Evolutionary conservation across 2,113 vertebrate species (phyloP), one percentile per base, ranked within the genome.

Genomic region (Plecturocebus donacophilus): DNA sequence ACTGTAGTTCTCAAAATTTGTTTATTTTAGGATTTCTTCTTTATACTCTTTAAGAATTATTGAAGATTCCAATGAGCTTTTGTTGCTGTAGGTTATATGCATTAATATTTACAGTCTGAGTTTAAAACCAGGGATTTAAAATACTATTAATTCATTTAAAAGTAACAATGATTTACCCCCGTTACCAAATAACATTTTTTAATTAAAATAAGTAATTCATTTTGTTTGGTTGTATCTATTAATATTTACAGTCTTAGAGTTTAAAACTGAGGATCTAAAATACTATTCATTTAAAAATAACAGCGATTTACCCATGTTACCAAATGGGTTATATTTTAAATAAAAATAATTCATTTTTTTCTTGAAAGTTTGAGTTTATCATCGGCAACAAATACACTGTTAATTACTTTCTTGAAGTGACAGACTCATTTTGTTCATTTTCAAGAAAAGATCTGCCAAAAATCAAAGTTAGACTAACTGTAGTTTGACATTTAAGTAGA

Each of bases 401-500:
- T 95, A 91, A 45, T 81, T 91, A 5, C 80, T 90, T 47, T 90
- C 45, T 90, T 88, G 42, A 88, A 85, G 70, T 80, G 40, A 87
- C 77, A 91, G 9, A 35, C 16, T 96, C 11, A 87, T 80, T 88
- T 91, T 68, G 13, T 92, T 96, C 20, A 92, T 96, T 95, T 97
- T 83, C 19, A 76, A 94, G 80, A 90, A 92, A 94, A 38, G 71
- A 23, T 64, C 13, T 89, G 40, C 40, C 49, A 64, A 1, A 89
- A 97, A 38, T 77, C 25, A 27, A 92, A 89, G 9, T 84, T 86
- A 42, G 25, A 90, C 45, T 47, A 76, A 52, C 7, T 14, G 27
- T 70, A 42, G 32, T 95, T 95, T 95, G 16, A 86, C 27, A 42
- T 92, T 97, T 92, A 95, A 92, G 8, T 93, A 68, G 87, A 86